Evolutionary conservation across 2,888 invertebrate species (phyloP), one percentile per base, ranked within the genome.

Genomic region (Chrysina gloriosa): DNA sequence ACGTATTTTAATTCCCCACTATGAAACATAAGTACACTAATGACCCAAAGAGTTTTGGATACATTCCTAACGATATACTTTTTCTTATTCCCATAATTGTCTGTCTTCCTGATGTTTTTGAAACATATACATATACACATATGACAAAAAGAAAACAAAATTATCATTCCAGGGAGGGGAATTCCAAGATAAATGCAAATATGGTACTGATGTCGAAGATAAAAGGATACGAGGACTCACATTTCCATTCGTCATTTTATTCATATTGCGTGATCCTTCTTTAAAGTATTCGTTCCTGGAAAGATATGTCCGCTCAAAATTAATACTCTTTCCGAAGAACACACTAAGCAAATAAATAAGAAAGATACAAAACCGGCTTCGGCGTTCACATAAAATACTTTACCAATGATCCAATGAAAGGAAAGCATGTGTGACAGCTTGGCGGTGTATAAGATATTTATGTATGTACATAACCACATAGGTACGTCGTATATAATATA

Each of bases 251-350:
- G 29, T 52, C 31, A 31, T 52, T 52, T 52, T 52, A 31, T 29
- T 52, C 19, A 29, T 29, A 52, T 52, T 19, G 19, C 14, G 29
- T 19, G 21, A 58, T 39, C 23, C 3, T n/a, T 58, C 58, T 58
- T 58, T 58, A 21, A 39, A 21, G 23, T 56, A 39, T 58, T 16
- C 39, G 11, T 58, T 58, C 58, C 25, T n/a, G 25, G 58, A 58
- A 58, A 11, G 58, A 58, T 58, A 21, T 58, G 23, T 25, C 39
- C 39, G 58, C 39, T 58, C 58, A 36, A 58, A n/a, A 58, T 58
- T 58, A 58, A 58, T 58, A 58, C 58, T 39, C 39, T 58, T 58
- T 58, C 39, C 58, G 58, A 58, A 58, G 58, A 58, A 58, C 25
- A 58, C 58, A 39, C 42, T 58, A 39, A 39, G 42, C 42, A 58